Base-by-base conservation (phyloP, 2,113 vertebrate genomes). In the Gila orcuttii region DNA sequence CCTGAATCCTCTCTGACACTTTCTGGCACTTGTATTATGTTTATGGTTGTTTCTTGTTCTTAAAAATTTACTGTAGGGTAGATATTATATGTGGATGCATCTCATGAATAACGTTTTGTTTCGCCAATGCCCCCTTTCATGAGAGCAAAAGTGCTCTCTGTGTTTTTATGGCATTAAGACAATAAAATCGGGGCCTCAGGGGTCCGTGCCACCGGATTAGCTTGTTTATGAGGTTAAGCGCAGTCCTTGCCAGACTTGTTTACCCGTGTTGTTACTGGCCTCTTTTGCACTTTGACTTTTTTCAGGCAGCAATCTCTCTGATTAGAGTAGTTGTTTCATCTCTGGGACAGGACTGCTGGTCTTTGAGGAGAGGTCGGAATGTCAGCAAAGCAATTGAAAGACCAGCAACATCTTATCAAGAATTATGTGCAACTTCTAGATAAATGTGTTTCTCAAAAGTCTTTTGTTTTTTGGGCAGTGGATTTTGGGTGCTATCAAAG, bases 301-400 rank as follows among this genome's bases (percentile, higher is more conserved):
- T 62, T 64, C 31, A 71, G 78, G 50, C 75, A 47, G 36, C 68
- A 88, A 80, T 88, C 85, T 82, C 57, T 74, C 68, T 90, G 89
- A 88, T 90, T 88, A 87, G 85, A 82, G 50, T 57, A 28, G 36
- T 83, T 45, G 74, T 86, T 87, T 88, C 75, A 87, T 90, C 83
- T 86, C 45, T 2, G 28, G 33, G 6, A 68, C 73, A 31, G 62
- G 57, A 45, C 74, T 82, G 80, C 19, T 87, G 45, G n/a, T 83
- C 83, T 76, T 75, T 87, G 83, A 79, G 74, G 84, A 73, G 42
- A 82, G 83, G 39, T 42, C 36, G 69, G 83, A 88, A 90, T 83
- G 88, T 85, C 82, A 45, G 57, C 50, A 57, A 62, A 82, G 82
- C 75, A 79, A 87, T 84, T 86, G 87, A 88, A 78, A 80, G 57